These are phyloP conservation scores for Phrynocephalus versicolor DNA, from an alignment of 2,113 vertebrate genomes.

Conservation along the genomic window DNA sequence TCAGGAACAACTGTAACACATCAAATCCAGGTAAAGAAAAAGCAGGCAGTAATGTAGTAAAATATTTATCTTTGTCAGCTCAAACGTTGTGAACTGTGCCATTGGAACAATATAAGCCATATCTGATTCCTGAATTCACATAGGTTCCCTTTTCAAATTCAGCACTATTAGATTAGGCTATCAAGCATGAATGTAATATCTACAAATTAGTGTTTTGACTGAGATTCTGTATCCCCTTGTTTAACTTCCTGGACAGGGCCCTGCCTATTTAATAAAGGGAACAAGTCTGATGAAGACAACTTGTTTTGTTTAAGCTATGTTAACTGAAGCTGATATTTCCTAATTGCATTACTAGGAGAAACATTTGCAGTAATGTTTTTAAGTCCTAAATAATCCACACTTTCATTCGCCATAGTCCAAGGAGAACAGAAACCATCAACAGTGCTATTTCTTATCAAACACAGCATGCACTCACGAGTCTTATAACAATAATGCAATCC, in stretches of 20 bases:
- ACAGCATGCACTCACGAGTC: constrained; percentile 61
- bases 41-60: not conserved
- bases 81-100: constrained; percentile 48
- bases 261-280: constrained; percentile 74
- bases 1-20: too few species aligned
- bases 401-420: constrained; percentile 65
- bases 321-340: constrained; percentile 76
- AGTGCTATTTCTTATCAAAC: constrained; percentile 64
- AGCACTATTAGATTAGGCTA: constrained; percentile 71
- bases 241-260: constrained; percentile 71
- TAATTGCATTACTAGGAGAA: constrained; percentile 82
- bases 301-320: constrained; percentile 79
- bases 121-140: constrained; percentile 61
- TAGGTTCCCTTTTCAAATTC: constrained; percentile 71
- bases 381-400: constrained; percentile 41
- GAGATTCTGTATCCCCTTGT: constrained; percentile 68
- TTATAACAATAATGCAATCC: constrained; percentile 58
- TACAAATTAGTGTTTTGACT: constrained; percentile 74
- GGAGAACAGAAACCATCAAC: constrained; percentile 63
- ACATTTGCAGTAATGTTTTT: constrained; percentile 61
- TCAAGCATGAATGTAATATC: constrained; percentile 66
- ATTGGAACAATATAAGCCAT: constrained; percentile 24
- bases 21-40: not conserved
- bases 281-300: constrained; percentile 74
- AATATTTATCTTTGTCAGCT: constrained; percentile 11